Conservation (phyloP, 2,797 vertebrate genomes). For the Sebastes reedi region DNA sequence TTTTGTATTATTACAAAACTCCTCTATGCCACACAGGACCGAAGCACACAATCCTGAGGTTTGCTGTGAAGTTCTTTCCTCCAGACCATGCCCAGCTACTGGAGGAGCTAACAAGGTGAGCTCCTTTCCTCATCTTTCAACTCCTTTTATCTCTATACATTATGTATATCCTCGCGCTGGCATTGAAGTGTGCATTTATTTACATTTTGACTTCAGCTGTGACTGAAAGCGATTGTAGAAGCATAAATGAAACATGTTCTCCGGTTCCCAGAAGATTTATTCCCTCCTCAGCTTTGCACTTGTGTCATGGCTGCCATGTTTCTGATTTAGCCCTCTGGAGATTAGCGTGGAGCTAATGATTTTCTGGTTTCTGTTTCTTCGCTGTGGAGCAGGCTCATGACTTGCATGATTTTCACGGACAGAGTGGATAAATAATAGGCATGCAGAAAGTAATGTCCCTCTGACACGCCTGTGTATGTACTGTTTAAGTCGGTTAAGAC, state of each 20-base stretch:
- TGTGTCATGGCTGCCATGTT: conserved; percentile 60
- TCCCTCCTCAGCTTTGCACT: conserved; percentile 19
- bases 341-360: conserved; percentile 52
- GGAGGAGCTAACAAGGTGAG: conserved; percentile 96
- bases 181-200: conserved; percentile 17
- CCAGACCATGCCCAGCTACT: conserved; percentile 93
- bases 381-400: not conserved
- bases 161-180: not conserved
- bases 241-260: conserved; percentile 45
- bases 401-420: conserved; percentile 29
- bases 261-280: conserved; percentile 38
- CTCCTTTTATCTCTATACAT: not conserved
- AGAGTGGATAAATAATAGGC: conserved; percentile 1
- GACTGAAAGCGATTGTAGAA: conserved; percentile 22
- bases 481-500: not conserved
- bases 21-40: conserved; percentile 81
- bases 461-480: not conserved
- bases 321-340: conserved; percentile 56
- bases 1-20: not conserved
- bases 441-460: not conserved
- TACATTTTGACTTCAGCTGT: conserved; percentile 7
- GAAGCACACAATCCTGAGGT: conserved; percentile 90
- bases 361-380: conserved; percentile 46
- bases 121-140: not conserved
- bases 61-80: conserved; percentile 98